Percentiles rank a stretch among this genome's conserved stretches.
phyloP scores from a whole-genome alignment of 2,113 vertebrate genomes.

The Esox niger region DNA sequence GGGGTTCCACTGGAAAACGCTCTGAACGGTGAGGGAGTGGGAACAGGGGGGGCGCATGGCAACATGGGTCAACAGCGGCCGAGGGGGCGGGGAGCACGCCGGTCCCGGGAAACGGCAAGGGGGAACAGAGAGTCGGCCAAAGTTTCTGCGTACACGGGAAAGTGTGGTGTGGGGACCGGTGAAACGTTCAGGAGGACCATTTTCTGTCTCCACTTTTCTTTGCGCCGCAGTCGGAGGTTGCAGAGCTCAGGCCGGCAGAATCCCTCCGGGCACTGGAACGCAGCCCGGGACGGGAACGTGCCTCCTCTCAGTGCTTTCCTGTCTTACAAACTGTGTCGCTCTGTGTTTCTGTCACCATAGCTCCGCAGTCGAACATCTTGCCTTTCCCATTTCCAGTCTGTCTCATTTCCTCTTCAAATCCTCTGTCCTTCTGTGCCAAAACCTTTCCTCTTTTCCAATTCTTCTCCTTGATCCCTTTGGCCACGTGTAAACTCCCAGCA shows the following conservation, averaged over 20 bases:
- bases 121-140: background rate
- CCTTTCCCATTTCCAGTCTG: background rate
- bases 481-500: background rate
- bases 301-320: background rate
- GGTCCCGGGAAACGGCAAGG: background rate
- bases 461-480: background rate
- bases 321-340: background rate
- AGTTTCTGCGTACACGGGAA: background rate
- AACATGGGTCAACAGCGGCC: background rate
- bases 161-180: background rate
- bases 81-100: background rate
- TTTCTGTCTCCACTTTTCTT: background rate
- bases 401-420: background rate
- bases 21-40: background rate
- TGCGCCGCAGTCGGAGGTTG: background rate
- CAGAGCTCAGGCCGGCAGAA: background rate
- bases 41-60: background rate
- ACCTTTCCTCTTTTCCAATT: constrained; percentile 4
- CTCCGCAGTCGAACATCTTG: background rate
- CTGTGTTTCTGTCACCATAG: background rate
- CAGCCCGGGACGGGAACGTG: background rate
- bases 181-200: background rate
- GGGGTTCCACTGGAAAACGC: constrained; percentile 1
- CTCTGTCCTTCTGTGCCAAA: background rate
- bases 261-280: background rate